Conservation (phyloP, 2,888 invertebrate genomes). For the Heteromurus nitidus region DNA sequence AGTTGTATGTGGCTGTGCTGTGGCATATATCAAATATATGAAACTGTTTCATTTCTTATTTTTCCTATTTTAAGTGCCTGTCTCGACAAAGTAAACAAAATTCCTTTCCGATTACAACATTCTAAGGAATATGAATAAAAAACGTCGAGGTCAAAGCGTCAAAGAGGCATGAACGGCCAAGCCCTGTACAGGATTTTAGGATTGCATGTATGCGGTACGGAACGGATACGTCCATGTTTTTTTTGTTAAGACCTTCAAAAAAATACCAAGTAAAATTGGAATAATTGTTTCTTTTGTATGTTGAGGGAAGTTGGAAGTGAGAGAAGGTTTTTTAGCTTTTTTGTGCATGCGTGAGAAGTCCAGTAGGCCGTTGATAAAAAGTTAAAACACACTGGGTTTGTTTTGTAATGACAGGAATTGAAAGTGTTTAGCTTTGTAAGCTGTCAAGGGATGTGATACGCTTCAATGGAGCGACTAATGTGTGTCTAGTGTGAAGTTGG, state of each 20-base stretch:
- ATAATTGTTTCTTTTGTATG: background rate
- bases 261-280: no score
- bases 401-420: no score
- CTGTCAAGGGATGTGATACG: no score
- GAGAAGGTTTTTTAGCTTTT: background rate
- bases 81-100: constrained; percentile 22
- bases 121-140: constrained; percentile 13
- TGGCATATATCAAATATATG: no score
- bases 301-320: background rate
- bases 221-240: background rate
- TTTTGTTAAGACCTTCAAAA: no score
- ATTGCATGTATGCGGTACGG: background rate
- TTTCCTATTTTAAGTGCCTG: no score
- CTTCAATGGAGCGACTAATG: constrained; percentile 14
- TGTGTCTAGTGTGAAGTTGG: no score
- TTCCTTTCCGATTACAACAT: constrained; percentile 15
- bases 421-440: no score
- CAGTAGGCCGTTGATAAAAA: no score
- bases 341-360: constrained; percentile 4
- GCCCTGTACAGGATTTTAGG: background rate
- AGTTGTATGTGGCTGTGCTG: background rate
- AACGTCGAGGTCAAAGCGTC: constrained; percentile 23
- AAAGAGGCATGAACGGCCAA: background rate
- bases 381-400: no score
- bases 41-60: background rate